Conservation (phyloP, 2,797 vertebrate species). For the Cichlasoma orientale region DNA sequence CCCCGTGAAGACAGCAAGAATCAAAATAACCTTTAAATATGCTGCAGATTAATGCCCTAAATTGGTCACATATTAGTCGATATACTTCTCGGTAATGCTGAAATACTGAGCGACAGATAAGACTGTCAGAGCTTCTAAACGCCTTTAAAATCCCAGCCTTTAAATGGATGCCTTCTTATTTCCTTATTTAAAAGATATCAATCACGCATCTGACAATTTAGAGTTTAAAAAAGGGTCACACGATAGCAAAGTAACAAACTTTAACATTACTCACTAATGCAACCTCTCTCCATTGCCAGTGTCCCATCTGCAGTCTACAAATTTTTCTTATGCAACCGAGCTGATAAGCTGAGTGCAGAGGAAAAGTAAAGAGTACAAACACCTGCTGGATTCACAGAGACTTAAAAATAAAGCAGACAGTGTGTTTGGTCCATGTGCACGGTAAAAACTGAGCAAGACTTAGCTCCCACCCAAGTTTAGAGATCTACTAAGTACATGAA, state of each 20-base stretch:
- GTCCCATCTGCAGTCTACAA: background rate
- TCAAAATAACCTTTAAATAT: background rate
- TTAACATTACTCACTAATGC: background rate
- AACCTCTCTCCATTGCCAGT: background rate
- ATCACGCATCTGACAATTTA: background rate
- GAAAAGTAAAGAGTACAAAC: slow-evolving; percentile 50
- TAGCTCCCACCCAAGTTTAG: background rate
- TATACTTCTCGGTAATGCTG: background rate
- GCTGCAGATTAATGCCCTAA: background rate
- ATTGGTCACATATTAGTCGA: background rate
- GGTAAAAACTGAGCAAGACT: background rate
- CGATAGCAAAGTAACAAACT: background rate
- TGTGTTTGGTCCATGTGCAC: background rate
- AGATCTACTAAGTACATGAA: background rate
- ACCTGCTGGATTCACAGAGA: slow-evolving; percentile 50
- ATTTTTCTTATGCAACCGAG: slow-evolving; percentile 31
- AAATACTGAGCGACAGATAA: background rate
- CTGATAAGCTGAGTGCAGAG: slow-evolving; percentile 48
- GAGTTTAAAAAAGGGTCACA: background rate
- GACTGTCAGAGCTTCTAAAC: background rate
- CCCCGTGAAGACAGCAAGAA: background rate
- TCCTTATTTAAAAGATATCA: background rate
- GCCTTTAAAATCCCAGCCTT: background rate
- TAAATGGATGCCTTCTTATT: background rate
- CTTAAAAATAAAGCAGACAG: background rate